Conservation (phyloP, 2,888 invertebrate genomes). For the Agonopterix subpropinquella region DNA sequence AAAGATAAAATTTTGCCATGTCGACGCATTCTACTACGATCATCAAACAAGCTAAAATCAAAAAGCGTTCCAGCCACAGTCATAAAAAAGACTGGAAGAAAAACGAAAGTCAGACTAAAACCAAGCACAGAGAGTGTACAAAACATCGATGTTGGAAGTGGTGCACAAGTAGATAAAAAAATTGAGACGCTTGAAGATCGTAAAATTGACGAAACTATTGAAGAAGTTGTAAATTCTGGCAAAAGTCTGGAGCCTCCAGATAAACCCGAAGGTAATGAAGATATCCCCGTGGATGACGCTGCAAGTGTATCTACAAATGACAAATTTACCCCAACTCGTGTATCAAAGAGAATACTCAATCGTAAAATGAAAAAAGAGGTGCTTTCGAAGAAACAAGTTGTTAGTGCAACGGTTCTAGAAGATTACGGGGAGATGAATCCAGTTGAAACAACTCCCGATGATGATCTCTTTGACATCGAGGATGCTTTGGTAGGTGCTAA, state of each 20-base stretch:
- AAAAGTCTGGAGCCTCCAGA: constrained; percentile 6
- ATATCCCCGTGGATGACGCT: not conserved
- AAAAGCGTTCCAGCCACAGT: constrained; percentile 1
- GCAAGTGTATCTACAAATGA: not conserved
- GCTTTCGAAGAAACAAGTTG: not conserved
- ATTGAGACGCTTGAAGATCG: not conserved
- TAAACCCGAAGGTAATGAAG: not conserved
- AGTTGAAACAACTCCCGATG: constrained; percentile 4
- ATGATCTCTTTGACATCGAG: constrained; percentile 26
- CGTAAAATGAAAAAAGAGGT: not conserved
- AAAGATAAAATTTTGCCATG: constrained; percentile 11
- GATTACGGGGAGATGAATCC: not conserved
- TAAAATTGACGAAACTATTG: constrained; percentile 6
- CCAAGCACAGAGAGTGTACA: not conserved
- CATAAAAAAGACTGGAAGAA: constrained; percentile 10
- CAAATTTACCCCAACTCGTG: constrained; percentile 4
- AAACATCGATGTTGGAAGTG: not conserved
- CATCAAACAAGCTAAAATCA: constrained; percentile 31
- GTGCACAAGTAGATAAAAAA: not conserved
- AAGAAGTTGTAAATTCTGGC: not conserved
- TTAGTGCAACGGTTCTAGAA: not conserved
- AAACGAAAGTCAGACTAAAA: constrained; percentile 19
- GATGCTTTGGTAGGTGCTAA: constrained; percentile 26
- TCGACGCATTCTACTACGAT: constrained; percentile 36
- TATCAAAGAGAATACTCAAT: constrained; percentile 10